A percentile compares a stretch with the other conserved stretches of the same genome.
phyloP scores from a whole-genome alignment of 2,113 vertebrate species.

The Aramus guarauna region DNA sequence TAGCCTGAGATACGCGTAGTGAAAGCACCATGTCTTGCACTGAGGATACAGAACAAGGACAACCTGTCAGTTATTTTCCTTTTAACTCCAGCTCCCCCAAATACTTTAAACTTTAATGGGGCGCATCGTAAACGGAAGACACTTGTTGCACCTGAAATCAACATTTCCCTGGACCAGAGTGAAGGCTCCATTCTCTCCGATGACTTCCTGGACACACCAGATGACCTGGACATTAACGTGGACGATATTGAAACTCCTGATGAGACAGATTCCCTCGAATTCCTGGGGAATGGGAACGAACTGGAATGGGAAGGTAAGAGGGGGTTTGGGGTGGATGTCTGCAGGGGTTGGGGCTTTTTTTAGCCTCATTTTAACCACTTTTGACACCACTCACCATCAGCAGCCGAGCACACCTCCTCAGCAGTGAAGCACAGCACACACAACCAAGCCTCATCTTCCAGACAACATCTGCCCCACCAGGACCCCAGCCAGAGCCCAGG shows the following conservation, averaged over 20 bases:
- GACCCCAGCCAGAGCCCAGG: neutral
- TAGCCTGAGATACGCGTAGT: accelerated
- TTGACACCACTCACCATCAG: neutral
- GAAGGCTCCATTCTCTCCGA: slow-evolving; percentile 94
- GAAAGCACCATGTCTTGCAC: neutral
- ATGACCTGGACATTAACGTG: slow-evolving; percentile 95
- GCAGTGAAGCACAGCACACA: neutral
- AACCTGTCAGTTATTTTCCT: neutral
- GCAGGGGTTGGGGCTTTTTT: neutral
- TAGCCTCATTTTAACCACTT: neutral
- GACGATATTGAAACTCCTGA: slow-evolving; percentile 97
- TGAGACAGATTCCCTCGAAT: slow-evolving; percentile 94
- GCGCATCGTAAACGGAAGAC: slow-evolving; percentile 88
- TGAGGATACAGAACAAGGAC: neutral
- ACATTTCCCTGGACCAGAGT: slow-evolving; percentile 95
- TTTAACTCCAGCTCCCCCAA: slow-evolving; percentile 79
- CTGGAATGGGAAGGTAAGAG: slow-evolving; percentile 94
- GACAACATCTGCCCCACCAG: neutral
- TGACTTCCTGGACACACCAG: slow-evolving; percentile 92
- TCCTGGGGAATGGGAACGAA: slow-evolving; percentile 90
- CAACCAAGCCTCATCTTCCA: neutral
- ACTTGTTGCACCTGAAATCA: slow-evolving; percentile 92
- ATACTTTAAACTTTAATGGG: slow-evolving; percentile 78
- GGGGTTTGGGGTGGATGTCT: neutral
- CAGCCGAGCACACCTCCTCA: neutral